These are phyloP conservation scores for Drosophila meridiana DNA, from an alignment of 2,888 invertebrate genomes.

Conservation along the genomic window DNA sequence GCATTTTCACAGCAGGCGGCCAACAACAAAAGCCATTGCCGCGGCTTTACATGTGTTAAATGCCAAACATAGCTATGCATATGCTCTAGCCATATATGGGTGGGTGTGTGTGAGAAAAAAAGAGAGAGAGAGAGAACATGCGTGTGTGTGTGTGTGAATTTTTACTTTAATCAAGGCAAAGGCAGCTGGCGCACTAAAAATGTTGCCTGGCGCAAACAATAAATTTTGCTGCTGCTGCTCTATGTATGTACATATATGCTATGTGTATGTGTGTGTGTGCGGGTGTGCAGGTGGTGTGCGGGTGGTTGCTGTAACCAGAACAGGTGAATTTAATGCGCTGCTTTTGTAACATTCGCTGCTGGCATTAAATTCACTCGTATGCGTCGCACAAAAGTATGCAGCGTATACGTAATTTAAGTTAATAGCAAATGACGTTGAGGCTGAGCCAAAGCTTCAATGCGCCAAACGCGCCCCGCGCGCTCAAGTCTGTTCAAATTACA, in stretches of 20 bases:
- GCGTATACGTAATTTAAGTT: conserved; percentile 69
- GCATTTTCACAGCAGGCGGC: conserved; percentile 55
- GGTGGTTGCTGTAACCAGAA: conserved; percentile 2
- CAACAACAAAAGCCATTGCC: conserved; percentile 65
- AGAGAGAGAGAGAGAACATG: background rate
- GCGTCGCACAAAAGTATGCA: conserved; percentile 70
- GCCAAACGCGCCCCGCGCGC: background rate
- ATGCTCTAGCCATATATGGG: conserved; percentile 35
- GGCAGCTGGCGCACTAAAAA: conserved; percentile 64
- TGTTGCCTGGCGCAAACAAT: conserved; percentile 63
- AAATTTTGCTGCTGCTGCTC: conserved; percentile 51
- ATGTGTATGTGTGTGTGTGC: conserved; percentile 8
- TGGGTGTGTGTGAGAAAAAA: background rate
- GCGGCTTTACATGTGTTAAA: conserved; percentile 69
- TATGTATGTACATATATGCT: background rate
- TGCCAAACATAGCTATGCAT: conserved; percentile 71
- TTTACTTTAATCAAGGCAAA: conserved; percentile 71
- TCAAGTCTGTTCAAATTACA: conserved; percentile 72
- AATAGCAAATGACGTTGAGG: conserved; percentile 65
- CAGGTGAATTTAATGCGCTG: conserved; percentile 58
- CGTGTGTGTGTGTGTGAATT: conserved; percentile 27
- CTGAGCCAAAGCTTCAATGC: background rate
- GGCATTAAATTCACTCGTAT: conserved; percentile 52
- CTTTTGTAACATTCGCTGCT: conserved; percentile 52
- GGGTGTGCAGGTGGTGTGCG: conserved; percentile 16